Conservation (phyloP, 2,888 invertebrate genomes). For the Acanthopleura granulata region DNA sequence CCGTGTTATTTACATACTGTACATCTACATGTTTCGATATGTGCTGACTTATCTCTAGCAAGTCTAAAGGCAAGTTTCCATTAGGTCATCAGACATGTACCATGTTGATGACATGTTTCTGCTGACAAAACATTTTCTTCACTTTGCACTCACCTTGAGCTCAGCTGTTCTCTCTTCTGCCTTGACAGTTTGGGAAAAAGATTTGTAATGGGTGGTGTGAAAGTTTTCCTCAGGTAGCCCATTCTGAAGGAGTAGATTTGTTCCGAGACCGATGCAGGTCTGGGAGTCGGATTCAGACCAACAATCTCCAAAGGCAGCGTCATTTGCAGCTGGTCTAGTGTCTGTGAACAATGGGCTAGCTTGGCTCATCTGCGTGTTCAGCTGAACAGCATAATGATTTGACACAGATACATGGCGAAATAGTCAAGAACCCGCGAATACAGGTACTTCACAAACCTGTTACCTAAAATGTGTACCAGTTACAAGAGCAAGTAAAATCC, state of each 20-base stretch:
- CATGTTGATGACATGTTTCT: too few species aligned
- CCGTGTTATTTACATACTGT: too few species aligned
- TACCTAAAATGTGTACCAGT: not conserved
- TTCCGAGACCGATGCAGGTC: slow-evolving; percentile 12
- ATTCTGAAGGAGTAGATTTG: slow-evolving; percentile 4
- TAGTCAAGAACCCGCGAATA: too few species aligned
- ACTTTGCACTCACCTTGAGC: not conserved
- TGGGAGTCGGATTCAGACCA: slow-evolving; percentile 11
- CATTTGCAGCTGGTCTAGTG: not conserved
- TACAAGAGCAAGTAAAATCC: not conserved
- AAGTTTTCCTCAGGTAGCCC: not conserved
- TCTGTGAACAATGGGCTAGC: too few species aligned
- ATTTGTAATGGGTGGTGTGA: not conserved
- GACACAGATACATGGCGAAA: too few species aligned
- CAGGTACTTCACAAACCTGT: not conserved
- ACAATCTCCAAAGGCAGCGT: slow-evolving; percentile 7
- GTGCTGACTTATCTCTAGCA: too few species aligned
- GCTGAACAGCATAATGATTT: too few species aligned
- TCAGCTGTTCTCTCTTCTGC: not conserved
- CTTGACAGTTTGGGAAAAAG: not conserved
- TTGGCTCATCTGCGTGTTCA: too few species aligned
- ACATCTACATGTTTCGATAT: too few species aligned
- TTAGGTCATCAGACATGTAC: too few species aligned
- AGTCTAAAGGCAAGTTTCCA: too few species aligned
- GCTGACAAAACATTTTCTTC: too few species aligned